phyloP scores from a whole-genome alignment of 2,797 vertebrate genomes.

The Hippocampus kuda region DNA sequence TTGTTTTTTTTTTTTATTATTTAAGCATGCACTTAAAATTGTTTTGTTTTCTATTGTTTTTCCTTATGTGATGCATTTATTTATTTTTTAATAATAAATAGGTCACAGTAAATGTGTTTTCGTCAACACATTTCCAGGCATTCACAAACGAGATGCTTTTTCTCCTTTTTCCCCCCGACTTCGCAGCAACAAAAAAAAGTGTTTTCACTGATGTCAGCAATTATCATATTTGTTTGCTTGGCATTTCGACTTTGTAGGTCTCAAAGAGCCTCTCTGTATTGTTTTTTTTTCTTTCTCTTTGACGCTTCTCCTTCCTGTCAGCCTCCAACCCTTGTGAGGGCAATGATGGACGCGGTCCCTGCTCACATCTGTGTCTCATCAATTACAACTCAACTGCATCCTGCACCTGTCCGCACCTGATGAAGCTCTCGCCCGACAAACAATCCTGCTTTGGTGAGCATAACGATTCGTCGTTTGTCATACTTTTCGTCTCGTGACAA shows the following conservation, averaged over 20 bases:
- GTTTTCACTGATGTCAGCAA: background rate
- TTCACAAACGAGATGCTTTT: background rate
- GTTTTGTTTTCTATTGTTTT: background rate
- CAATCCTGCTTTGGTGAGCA: constrained; percentile 86
- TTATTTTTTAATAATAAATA: background rate
- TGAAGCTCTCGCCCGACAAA: constrained; percentile 85
- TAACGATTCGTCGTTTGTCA: constrained; percentile 13
- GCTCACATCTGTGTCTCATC: constrained; percentile 97
- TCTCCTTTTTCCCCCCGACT: background rate
- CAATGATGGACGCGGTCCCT: constrained; percentile 84
- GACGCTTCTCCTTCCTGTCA: constrained; percentile 36
- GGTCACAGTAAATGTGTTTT: constrained; percentile 3
- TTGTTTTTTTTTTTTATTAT: background rate
- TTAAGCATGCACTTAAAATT: background rate
- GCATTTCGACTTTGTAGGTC: background rate
- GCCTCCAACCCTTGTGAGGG: constrained; percentile 85
- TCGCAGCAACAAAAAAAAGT: background rate
- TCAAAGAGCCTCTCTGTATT: background rate
- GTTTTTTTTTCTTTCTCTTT: background rate
- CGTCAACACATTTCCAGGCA: background rate
- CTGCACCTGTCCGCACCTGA: constrained; percentile 92
- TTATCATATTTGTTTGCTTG: background rate
- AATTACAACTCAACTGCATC: constrained; percentile 84
- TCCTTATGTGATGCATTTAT: background rate
- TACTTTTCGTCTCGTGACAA: constrained; percentile 6